Conservation (phyloP, 1,140 invertebrate species). For the Dufourea novaeangliae region DNA sequence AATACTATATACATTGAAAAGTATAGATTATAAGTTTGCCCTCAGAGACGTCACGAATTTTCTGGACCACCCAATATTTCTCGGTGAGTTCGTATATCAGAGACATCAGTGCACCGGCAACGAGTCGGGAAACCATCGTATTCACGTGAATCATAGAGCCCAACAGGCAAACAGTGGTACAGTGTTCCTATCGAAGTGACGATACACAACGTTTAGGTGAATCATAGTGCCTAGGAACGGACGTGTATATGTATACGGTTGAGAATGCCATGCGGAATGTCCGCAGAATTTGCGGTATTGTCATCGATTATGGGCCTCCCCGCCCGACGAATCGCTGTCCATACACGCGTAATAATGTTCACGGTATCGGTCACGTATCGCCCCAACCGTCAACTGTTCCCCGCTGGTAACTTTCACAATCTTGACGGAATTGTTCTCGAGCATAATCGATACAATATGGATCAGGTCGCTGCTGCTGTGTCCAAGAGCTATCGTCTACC, state of each 20-base stretch:
- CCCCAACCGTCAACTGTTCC: not conserved
- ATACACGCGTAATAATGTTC: constrained; percentile 31
- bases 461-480: not conserved
- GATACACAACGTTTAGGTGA: constrained; percentile 32
- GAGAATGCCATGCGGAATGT: constrained; percentile 47
- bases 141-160: constrained; percentile 44
- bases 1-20: no score
- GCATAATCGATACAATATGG: not conserved
- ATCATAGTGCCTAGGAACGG: constrained; percentile 30
- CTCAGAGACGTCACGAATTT: no score
- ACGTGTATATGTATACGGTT: constrained; percentile 2
- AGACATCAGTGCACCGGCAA: not conserved
- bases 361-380: not conserved
- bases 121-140: not conserved
- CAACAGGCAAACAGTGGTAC: constrained; percentile 24
- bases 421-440: not conserved
- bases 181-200: constrained; percentile 18
- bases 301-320: constrained; percentile 56
- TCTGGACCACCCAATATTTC: no score
- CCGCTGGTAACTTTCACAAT: not conserved
- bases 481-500: not conserved
- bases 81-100: not conserved
- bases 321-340: constrained; percentile 12
- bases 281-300: constrained; percentile 52
- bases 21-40: no score